A percentile compares a stretch with the other conserved stretches of the same genome.
Conservation (phyloP, 2,797 vertebrate species). For the Cossypha heuglini region DNA sequence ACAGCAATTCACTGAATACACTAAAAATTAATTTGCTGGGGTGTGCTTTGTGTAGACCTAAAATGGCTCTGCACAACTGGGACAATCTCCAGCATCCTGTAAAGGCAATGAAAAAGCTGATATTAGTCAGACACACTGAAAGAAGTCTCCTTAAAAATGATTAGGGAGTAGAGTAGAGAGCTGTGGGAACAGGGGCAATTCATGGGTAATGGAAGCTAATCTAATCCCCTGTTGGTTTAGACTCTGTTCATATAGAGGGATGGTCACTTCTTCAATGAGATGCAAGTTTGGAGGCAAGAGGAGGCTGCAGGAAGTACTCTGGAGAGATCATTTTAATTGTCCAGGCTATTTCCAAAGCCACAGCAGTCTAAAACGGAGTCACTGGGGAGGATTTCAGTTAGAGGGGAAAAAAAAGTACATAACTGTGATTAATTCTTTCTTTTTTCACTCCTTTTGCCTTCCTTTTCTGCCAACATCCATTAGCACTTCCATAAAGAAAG, state of each 20-base stretch:
- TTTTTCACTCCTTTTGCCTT: background rate
- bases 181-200: background rate
- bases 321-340: background rate
- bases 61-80: background rate
- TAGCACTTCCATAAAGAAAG: background rate
- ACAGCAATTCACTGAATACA: background rate
- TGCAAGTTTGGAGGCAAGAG: fast-evolving
- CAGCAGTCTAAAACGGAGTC: background rate
- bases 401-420: background rate
- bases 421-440: slow-evolving; percentile 11
- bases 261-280: background rate
- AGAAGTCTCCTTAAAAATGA: background rate
- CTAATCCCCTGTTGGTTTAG: background rate
- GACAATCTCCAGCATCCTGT: background rate
- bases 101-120: background rate
- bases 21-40: background rate
- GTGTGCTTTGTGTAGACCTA: background rate
- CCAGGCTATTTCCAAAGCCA: background rate
- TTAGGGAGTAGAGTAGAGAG: background rate
- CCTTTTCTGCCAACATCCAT: background rate
- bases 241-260: background rate
- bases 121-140: background rate
- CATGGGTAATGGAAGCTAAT: background rate
- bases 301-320: background rate
- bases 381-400: background rate